Evolutionary conservation across 1,140 invertebrate genomes (phyloP), one percentile per base, ranked within the genome.

Genomic region (Asbolus verrucosus): DNA sequence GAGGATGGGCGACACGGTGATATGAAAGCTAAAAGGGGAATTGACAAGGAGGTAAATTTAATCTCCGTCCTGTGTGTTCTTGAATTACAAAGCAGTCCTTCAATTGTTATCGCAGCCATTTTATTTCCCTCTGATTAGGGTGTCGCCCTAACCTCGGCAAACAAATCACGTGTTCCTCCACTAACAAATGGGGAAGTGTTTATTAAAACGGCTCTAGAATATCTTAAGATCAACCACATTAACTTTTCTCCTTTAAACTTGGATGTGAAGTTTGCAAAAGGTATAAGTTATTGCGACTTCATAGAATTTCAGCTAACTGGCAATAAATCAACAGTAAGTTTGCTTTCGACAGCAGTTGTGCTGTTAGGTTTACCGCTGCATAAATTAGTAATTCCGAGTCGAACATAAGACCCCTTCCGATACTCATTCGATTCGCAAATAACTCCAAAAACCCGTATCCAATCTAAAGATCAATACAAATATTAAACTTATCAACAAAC

Each of bases 341-440:
- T 68, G 66, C 66, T 68, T 68, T 68, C 66, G 66, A 68, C 66
- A 68, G 66, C 66, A 59, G 66, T 68, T 68, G 38, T 38, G 66
- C 66, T 68, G 36, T 54, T 50, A 11, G 66, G 66, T 68, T 68
- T 68, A 68, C 66, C 66, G 59, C 66, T 61, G 66, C 66, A 68
- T 68, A 68, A 68, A 68, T 68, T 68, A 61, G 33, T 68, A 54
- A 68, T 60, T 54, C 46, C 46, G 14, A 14, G 13, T 43, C 61
- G 18, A 65, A 36, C 33, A 43, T 14, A 24, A 54, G 46, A 54
- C 21, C 19, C 15, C 5, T 11, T 16, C 39, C 39, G 39, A 43
- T 43, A 43, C 39, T 43, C 21, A 54, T 54, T 30, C 46, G 46
- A 54, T 54, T 27, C 46, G 46, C 46, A 54, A 54, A 54, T 54